Evolutionary conservation across 1,140 invertebrate genomes (phyloP).

Genomic region (Glossosoma conforme): DNA sequence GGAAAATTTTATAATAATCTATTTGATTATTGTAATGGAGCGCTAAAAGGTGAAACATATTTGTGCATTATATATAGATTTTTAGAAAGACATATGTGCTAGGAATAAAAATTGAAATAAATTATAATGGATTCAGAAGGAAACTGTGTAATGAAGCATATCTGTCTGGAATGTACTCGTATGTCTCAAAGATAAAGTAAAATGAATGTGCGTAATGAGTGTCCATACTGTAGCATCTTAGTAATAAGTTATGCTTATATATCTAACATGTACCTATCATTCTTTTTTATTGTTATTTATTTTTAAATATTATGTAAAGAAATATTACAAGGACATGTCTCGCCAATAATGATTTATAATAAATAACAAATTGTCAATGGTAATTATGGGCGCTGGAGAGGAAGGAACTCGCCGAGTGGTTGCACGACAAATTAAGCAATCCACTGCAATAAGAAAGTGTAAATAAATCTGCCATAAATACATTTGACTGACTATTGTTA

Average conservation of each 20-base stretch:
- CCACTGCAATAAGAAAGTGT: constrained; percentile 26
- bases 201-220: constrained; percentile 26
- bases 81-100: no score
- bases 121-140: no score
- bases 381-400: constrained; percentile 12
- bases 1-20: not conserved
- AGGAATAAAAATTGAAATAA: no score
- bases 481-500: constrained; percentile 29
- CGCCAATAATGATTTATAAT: constrained; percentile 25
- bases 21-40: not conserved
- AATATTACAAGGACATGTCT: constrained; percentile 22
- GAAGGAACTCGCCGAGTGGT: constrained; percentile 11
- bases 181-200: constrained; percentile 12
- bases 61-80: not conserved
- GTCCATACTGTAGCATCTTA: constrained; percentile 24
- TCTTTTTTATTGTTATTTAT: constrained; percentile 27
- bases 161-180: not conserved
- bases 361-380: constrained; percentile 20
- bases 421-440: not conserved
- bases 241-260: constrained; percentile 24
- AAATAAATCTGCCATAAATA: constrained; percentile 29
- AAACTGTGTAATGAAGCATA: constrained; percentile 1
- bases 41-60: not conserved
- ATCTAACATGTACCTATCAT: constrained; percentile 22
- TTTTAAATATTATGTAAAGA: constrained; percentile 22